Conservation (phyloP, 2,797 vertebrate species). For the Otolemur crassicaudatus region DNA sequence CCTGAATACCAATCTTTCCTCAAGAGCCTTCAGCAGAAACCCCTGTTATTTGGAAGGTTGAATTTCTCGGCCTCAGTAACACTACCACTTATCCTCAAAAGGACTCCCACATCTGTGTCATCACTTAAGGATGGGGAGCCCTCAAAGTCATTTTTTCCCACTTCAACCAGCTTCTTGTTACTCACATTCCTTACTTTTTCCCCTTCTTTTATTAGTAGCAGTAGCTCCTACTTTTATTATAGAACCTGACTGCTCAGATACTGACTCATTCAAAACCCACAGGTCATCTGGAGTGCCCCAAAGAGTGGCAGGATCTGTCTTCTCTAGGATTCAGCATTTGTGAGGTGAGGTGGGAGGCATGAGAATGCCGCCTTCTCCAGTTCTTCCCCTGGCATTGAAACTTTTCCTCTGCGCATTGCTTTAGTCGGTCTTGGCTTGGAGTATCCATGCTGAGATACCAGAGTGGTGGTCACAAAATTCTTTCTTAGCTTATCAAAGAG, state of each 20-base stretch:
- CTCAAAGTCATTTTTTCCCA: slow-evolving; percentile 86
- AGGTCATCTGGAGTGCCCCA: slow-evolving; percentile 93
- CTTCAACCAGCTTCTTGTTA: slow-evolving; percentile 79
- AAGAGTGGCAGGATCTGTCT: slow-evolving; percentile 91
- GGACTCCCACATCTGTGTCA: slow-evolving; percentile 92
- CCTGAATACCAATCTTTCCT: slow-evolving; percentile 93
- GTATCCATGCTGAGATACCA: slow-evolving; percentile 92
- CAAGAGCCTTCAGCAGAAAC: slow-evolving; percentile 93
- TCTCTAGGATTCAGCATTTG: slow-evolving; percentile 87
- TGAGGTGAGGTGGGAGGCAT: slow-evolving; percentile 89
- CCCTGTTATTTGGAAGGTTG: slow-evolving; percentile 92
- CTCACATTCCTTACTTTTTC: slow-evolving; percentile 71
- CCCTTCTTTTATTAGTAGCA: slow-evolving; percentile 86
- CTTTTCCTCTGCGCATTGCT: slow-evolving; percentile 88
- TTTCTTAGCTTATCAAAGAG: slow-evolving; percentile 95
- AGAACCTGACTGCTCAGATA: slow-evolving; percentile 89
- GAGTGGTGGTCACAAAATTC: slow-evolving; percentile 89
- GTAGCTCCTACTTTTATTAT: slow-evolving; percentile 89
- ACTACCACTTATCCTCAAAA: slow-evolving; percentile 93
- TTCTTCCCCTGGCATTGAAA: slow-evolving; percentile 78
- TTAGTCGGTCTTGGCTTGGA: slow-evolving; percentile 93
- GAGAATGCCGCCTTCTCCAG: slow-evolving; percentile 78
- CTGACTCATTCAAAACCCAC: slow-evolving; percentile 92
- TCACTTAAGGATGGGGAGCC: slow-evolving; percentile 92
- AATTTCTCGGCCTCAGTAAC: slow-evolving; percentile 92